Conservation (phyloP, 2,888 invertebrate species). For the Ectemnius cavifrons region DNA sequence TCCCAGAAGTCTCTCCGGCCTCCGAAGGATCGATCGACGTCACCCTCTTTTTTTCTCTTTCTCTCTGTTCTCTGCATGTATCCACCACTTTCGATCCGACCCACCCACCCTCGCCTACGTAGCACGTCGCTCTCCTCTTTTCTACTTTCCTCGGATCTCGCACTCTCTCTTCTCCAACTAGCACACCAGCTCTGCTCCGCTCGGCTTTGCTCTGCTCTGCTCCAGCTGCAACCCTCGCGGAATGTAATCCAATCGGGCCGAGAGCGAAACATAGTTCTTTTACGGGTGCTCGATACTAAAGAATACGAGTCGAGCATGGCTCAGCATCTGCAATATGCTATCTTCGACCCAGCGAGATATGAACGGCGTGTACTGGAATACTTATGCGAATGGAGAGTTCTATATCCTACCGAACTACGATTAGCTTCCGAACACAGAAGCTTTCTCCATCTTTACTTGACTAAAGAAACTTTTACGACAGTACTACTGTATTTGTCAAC, state of each 20-base stretch:
- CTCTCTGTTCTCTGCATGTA: slow-evolving; percentile 7
- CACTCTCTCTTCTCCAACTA: neutral
- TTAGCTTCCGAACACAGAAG: neutral
- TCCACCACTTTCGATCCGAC: too few species aligned
- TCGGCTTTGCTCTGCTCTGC: neutral
- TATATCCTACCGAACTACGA: too few species aligned
- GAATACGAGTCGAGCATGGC: slow-evolving; percentile 38
- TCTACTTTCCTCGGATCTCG: neutral
- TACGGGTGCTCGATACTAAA: slow-evolving; percentile 44
- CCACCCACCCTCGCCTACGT: neutral
- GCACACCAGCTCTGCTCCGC: slow-evolving; percentile 9
- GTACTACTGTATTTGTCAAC: too few species aligned
- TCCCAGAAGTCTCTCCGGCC: slow-evolving; percentile 50
- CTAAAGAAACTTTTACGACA: neutral
- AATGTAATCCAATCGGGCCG: slow-evolving; percentile 50
- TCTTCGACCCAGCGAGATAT: slow-evolving; percentile 31
- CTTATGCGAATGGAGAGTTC: neutral
- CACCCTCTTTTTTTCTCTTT: neutral
- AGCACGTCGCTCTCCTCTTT: neutral
- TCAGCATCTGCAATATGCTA: slow-evolving; percentile 42
- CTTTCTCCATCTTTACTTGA: neutral
- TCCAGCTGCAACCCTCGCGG: slow-evolving; percentile 31
- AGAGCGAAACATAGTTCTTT: slow-evolving; percentile 43
- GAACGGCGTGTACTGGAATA: slow-evolving; percentile 7
- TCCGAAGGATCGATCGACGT: slow-evolving; percentile 39